These are phyloP conservation scores for Beris chalybata DNA, from an alignment of 2,888 invertebrate genomes.

Conservation along the genomic window DNA sequence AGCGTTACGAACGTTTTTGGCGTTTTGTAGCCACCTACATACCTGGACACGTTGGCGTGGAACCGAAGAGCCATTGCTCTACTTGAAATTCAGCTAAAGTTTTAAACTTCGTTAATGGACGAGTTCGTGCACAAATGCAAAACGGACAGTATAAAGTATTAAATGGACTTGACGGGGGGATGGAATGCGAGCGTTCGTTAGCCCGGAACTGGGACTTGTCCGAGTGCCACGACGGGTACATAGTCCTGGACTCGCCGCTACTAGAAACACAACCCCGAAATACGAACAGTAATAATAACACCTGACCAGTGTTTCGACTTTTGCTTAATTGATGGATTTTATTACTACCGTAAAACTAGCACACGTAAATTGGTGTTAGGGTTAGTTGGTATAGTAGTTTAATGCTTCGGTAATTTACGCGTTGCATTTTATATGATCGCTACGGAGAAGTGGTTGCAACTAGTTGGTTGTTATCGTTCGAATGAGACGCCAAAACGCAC, in stretches of 20 bases:
- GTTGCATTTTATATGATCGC: background rate
- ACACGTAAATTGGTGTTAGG: conserved; percentile 20
- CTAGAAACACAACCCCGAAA: background rate
- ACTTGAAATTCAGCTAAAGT: conserved; percentile 21
- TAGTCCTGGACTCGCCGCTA: too few species aligned
- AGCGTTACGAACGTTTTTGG: conserved; percentile 7
- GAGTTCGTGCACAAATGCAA: conserved; percentile 20
- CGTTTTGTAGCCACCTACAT: too few species aligned
- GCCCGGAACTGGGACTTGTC: too few species aligned
- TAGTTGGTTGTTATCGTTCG: too few species aligned
- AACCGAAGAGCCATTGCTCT: background rate
- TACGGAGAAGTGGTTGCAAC: too few species aligned
- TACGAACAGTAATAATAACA: conserved; percentile 16
- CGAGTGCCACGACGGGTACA: too few species aligned
- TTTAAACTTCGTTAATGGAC: conserved; percentile 29
- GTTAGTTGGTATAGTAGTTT: conserved; percentile 12
- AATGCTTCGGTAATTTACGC: conserved; percentile 19
- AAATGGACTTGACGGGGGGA: too few species aligned
- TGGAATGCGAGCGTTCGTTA: too few species aligned
- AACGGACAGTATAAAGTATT: conserved; percentile 6
- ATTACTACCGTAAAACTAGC: conserved; percentile 1
- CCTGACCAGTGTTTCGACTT: background rate
- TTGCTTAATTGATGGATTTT: conserved; percentile 17
- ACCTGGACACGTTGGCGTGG: too few species aligned
- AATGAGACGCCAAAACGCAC: too few species aligned